phyloP scores from a whole-genome alignment of 2,113 vertebrate genomes.

The Pterocles burchelli region DNA sequence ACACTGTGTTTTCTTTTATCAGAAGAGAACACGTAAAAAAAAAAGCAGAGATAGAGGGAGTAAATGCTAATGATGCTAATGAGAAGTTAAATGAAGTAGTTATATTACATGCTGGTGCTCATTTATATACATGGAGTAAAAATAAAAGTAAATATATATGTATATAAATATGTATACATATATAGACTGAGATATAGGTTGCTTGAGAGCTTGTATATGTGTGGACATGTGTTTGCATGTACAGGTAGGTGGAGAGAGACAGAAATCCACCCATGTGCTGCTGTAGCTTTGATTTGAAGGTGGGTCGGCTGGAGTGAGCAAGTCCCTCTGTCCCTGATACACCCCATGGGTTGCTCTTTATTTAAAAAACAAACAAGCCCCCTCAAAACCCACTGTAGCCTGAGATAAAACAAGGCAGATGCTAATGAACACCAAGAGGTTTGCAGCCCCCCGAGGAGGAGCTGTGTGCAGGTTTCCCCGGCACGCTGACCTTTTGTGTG shows the following conservation, averaged over 20 bases:
- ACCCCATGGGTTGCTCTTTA: neutral
- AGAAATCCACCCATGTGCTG: neutral
- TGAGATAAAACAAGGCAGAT: neutral
- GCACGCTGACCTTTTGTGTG: slow-evolving; percentile 33
- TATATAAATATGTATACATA: neutral
- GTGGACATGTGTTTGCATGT: fast-evolving
- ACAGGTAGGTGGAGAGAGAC: neutral
- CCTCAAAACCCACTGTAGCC: neutral
- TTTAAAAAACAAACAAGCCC: neutral
- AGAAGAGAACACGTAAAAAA: neutral
- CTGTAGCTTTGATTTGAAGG: neutral
- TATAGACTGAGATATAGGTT: neutral
- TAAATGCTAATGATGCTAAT: neutral
- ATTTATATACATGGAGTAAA: neutral
- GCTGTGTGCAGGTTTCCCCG: neutral
- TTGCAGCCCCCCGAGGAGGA: neutral
- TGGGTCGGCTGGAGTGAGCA: neutral
- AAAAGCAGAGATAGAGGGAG: neutral
- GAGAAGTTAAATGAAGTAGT: neutral
- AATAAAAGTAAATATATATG: neutral
- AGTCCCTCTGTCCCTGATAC: neutral
- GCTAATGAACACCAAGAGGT: neutral
- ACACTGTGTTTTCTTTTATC: neutral
- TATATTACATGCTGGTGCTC: neutral
- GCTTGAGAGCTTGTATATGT: neutral